Percentiles rank a stretch among this genome's conserved stretches.
phyloP scores from a whole-genome alignment of 1,140 invertebrate genomes.

The Diabrotica virgifera region DNA sequence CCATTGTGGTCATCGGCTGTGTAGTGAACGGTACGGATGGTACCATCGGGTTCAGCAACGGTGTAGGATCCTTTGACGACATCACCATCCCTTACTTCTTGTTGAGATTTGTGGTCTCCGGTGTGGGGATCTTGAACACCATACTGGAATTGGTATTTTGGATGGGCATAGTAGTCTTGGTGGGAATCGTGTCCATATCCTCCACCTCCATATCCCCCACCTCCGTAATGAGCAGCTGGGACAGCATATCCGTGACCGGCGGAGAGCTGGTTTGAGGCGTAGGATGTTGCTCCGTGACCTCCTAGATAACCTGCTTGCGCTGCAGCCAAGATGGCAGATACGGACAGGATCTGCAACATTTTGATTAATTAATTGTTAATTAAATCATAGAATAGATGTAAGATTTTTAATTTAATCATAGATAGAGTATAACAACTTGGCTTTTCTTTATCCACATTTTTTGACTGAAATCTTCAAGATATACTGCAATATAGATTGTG shows the following conservation, averaged over 20 bases:
- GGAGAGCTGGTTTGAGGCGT: not conserved
- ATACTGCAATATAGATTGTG: no score
- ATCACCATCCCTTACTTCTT: not conserved
- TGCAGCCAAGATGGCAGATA: slow-evolving; percentile 6
- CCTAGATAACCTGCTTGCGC: slow-evolving; percentile 7
- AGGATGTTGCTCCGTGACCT: slow-evolving; percentile 3
- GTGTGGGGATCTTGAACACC: not conserved
- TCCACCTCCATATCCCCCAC: not conserved
- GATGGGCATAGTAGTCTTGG: not conserved
- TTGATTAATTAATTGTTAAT: no score
- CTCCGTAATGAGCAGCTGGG: not conserved
- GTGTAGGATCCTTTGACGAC: not conserved
- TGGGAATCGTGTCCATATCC: not conserved
- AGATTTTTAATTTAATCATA: no score
- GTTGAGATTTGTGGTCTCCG: not conserved
- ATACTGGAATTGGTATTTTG: not conserved
- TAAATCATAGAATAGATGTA: no score
- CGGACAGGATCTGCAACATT: not conserved
- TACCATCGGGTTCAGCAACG: not conserved
- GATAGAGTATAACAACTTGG: no score
- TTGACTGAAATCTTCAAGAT: no score
- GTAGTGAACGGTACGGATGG: not conserved
- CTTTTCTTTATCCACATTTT: no score
- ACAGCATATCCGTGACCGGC: not conserved
- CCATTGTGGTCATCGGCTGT: not conserved